Evolutionary conservation across 2,888 invertebrate species (phyloP).

Genomic region (Didymodactylos carnosus): DNA sequence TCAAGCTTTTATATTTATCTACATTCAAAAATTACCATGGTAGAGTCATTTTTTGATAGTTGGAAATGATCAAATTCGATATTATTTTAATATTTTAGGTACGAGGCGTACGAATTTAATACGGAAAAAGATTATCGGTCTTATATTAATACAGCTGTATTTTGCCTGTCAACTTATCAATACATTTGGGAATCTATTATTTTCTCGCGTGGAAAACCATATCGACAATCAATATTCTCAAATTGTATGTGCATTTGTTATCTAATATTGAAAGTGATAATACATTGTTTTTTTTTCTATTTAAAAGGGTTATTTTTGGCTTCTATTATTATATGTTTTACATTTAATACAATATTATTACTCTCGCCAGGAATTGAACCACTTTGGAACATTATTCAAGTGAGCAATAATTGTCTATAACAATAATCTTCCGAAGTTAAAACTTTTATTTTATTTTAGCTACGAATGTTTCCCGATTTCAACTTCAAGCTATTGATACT

Average conservation of each 20-base stretch:
- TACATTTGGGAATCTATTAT: slow-evolving; percentile 56
- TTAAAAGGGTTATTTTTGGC: not conserved
- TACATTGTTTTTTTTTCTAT: not conserved
- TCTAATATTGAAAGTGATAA: not conserved
- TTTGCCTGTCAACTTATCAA: slow-evolving; percentile 54
- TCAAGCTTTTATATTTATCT: slow-evolving; percentile 44
- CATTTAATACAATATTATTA: not conserved
- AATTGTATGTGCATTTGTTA: slow-evolving; percentile 20
- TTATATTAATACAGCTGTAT: slow-evolving; percentile 49
- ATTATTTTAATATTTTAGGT: slow-evolving; percentile 22
- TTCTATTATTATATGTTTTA: not conserved
- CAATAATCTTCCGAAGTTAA: too few relatives aligned
- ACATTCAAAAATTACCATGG: slow-evolving; percentile 41
- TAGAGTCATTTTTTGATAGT: slow-evolving; percentile 23
- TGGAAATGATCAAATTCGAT: not conserved
- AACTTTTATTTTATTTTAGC: not conserved
- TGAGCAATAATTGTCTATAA: not conserved
- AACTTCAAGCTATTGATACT: not conserved
- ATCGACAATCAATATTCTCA: slow-evolving; percentile 48
- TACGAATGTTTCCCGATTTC: not conserved
- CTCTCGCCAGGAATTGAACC: not conserved
- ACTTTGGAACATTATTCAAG: not conserved
- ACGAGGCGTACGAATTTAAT: slow-evolving; percentile 25
- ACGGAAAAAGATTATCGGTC: slow-evolving; percentile 22
- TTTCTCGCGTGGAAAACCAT: slow-evolving; percentile 59